Base-by-base conservation (phyloP, 2,113 vertebrate species). In the Bucco capensis region DNA sequence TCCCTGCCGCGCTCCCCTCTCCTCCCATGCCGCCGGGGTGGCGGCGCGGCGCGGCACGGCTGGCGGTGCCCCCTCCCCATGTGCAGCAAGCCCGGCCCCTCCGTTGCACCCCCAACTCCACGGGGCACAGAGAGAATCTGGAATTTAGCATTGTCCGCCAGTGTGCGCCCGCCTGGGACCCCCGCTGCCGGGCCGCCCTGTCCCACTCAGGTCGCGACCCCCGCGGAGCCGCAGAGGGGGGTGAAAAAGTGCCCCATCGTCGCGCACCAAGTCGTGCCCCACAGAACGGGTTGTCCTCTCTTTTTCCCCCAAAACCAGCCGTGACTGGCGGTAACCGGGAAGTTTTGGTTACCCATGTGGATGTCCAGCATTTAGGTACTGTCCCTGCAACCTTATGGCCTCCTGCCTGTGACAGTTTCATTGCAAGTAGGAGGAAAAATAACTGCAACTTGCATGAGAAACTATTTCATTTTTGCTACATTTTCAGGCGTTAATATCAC, bases 1-100 rank as follows among this genome's bases (percentile, higher is more conserved):
- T 67, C 75, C 66, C 86, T 69, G 54, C 86, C 86, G 86, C 86
- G 86, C 62, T 75, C 61, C 86, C 53, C 70, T 82, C 86, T 61
- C 86, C 78, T 75, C 86, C 86, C 86, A 75, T 82, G 61, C 77
- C 86, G 78, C 70, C 70, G 85, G 58, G 44, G 30, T 51, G 49
- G 75, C 18, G 24, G 78, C 35, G 78, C 33, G 35, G 35, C 24
- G 18, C 28, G 28, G 35, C 15, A 56, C 27, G 44, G 46, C 23
- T 30, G 65, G 7, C 50, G 31, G 60, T 53, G 23, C 44, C 86
- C 86, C 76, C 85, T 58, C 76, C 85, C 51, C 44, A 10, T 57
- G 31, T 31, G n/a, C 53, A 19, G 28, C 69, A 57, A 66, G 69
- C 61, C 86, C 77, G 35, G 57, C 81, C 44, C 64, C 28, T 58